These are phyloP conservation scores for Helogale parvula DNA, from an alignment of 2,113 vertebrate genomes.

Conservation along the genomic window DNA sequence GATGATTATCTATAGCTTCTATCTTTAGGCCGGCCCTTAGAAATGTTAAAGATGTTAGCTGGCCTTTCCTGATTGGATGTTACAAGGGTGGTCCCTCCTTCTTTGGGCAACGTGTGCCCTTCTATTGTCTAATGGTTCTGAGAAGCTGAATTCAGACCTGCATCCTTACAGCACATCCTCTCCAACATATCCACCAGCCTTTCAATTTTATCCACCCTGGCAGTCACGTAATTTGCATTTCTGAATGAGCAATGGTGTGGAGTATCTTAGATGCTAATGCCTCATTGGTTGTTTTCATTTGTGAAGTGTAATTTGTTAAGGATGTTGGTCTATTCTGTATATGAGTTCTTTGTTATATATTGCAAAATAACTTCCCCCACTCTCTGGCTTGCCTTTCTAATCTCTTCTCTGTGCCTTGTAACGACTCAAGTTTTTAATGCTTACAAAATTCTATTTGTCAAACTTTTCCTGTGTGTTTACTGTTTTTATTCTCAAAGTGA, in stretches of 20 bases:
- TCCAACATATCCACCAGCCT: neutral
- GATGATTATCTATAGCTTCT: no score
- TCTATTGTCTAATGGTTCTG: no score
- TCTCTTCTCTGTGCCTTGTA: neutral
- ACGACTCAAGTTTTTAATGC: neutral
- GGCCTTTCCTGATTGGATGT: no score
- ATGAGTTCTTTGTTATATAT: neutral
- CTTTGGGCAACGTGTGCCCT: no score
- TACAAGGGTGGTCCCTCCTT: no score
- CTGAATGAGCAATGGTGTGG: neutral
- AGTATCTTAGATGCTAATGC: neutral
- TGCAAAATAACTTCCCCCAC: neutral
- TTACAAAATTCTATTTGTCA: neutral
- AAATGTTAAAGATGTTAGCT: no score
- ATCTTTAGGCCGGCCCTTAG: no score
- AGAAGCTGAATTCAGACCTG: no score
- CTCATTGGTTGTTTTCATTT: neutral
- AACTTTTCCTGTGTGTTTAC: neutral
- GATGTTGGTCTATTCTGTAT: neutral
- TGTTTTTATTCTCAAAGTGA: neutral
- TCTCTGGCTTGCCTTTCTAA: neutral
- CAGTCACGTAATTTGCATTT: neutral
- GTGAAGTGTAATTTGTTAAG: neutral
- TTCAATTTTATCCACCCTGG: neutral
- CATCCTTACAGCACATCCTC: neutral